Percentiles rank a stretch among this genome's conserved stretches.
Conservation (phyloP, 2,113 vertebrate genomes). For the Amazona guildingii region DNA sequence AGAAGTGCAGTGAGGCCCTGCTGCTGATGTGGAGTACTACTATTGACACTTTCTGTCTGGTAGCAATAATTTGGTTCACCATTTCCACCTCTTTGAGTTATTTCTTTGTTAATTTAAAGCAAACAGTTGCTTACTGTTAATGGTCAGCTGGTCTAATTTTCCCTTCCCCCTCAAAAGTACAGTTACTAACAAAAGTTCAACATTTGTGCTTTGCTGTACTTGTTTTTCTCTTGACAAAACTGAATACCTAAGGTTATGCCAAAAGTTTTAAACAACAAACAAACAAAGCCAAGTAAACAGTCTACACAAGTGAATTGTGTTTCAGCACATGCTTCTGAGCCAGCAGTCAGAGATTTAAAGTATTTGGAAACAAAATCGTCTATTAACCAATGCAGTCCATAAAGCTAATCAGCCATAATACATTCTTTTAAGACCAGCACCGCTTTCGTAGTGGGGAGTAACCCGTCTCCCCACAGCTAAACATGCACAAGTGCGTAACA, state of each 20-base stretch:
- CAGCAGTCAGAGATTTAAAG: neutral
- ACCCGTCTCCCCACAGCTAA: neutral
- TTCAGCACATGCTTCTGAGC: neutral
- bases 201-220: neutral
- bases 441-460: neutral
- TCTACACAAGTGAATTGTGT: neutral
- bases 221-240: neutral
- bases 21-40: accelerated
- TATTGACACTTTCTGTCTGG: neutral
- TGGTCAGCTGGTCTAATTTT: neutral
- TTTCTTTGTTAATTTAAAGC: neutral
- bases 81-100: neutral
- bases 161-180: neutral
- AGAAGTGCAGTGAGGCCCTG: neutral
- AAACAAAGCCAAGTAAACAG: neutral
- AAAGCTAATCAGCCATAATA: neutral
- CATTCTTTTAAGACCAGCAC: neutral
- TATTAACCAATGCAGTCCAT: neutral
- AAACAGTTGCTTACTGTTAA: neutral
- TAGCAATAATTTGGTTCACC: neutral
- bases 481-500: neutral
- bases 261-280: neutral
- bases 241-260: neutral
- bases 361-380: neutral
- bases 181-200: neutral